Evolutionary conservation across 1,140 invertebrate species (phyloP).

Genomic region (Coptotermes formosanus): DNA sequence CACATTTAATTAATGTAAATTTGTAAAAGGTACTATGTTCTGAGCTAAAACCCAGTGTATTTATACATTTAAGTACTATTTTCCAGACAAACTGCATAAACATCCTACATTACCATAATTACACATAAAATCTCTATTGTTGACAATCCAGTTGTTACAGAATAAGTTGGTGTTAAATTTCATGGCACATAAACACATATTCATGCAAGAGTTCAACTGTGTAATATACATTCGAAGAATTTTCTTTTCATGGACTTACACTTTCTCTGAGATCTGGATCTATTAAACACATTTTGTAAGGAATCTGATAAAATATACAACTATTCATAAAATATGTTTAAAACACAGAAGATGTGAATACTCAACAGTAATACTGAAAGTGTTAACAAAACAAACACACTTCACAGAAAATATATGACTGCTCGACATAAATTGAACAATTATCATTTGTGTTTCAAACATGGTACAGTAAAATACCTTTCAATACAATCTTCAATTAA

Average conservation of each 20-base stretch:
- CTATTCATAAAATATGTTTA: background rate
- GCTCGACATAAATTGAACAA: background rate
- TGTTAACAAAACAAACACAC: background rate
- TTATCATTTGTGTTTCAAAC: too few species aligned
- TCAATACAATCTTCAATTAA: background rate
- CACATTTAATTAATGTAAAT: too few species aligned
- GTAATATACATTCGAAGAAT: background rate
- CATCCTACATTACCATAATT: too few species aligned
- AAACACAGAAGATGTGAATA: background rate
- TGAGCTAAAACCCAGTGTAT: too few species aligned
- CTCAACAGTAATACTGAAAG: background rate
- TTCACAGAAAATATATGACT: background rate
- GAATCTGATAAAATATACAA: background rate
- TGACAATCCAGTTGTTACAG: background rate
- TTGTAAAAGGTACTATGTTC: too few species aligned
- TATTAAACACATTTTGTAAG: background rate
- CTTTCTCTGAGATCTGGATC: background rate
- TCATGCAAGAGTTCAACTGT: background rate
- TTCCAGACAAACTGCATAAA: too few species aligned
- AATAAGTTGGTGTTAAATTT: background rate
- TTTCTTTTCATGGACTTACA: background rate
- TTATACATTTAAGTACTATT: too few species aligned
- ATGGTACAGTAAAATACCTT: too few species aligned
- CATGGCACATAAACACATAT: background rate
- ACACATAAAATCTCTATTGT: background rate